A percentile compares a stretch with the other conserved stretches of the same genome.
phyloP scores from a whole-genome alignment of 2,113 vertebrate genomes.

The Podarcis muralis region DNA sequence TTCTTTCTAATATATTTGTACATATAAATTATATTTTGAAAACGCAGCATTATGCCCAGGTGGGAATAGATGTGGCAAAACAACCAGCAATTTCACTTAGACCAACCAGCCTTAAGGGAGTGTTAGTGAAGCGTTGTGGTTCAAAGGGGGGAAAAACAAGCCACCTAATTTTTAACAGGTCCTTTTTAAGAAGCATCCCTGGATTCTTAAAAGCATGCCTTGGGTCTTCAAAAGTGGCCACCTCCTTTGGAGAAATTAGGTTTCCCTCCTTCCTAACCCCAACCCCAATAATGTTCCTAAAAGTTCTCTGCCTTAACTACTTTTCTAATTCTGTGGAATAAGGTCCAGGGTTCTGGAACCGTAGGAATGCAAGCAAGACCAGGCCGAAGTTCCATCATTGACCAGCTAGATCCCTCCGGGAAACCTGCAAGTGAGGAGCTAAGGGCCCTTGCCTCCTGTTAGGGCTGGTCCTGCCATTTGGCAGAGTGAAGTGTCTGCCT shows the following conservation, averaged over 20 bases:
- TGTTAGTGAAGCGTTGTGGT: too few species aligned
- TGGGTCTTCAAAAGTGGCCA: neutral
- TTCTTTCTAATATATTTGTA: constrained; percentile 54
- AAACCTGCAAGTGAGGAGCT: neutral
- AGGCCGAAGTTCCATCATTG: neutral
- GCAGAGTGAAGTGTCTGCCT: too few species aligned
- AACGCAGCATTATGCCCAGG: neutral
- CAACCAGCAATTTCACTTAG: neutral
- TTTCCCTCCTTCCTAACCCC: neutral
- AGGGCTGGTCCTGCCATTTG: too few species aligned
- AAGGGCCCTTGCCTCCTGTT: too few species aligned
- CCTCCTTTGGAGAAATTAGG: neutral
- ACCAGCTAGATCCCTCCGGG: neutral
- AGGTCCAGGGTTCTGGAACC: neutral
- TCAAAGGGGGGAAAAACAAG: too few species aligned
- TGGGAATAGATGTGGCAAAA: constrained; percentile 30
- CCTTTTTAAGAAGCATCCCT: rapidly evolving
- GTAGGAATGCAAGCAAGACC: neutral
- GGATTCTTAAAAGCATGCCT: constrained; percentile 22
- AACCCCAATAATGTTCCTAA: neutral
- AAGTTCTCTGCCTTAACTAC: neutral
- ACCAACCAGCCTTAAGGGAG: too few species aligned
- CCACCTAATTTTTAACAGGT: neutral
- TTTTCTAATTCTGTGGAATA: neutral
- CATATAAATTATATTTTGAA: constrained; percentile 4